Evolutionary conservation across 2,113 vertebrate species (phyloP), one percentile per base, ranked within the genome.

Genomic region (Macquaria australasica): DNA sequence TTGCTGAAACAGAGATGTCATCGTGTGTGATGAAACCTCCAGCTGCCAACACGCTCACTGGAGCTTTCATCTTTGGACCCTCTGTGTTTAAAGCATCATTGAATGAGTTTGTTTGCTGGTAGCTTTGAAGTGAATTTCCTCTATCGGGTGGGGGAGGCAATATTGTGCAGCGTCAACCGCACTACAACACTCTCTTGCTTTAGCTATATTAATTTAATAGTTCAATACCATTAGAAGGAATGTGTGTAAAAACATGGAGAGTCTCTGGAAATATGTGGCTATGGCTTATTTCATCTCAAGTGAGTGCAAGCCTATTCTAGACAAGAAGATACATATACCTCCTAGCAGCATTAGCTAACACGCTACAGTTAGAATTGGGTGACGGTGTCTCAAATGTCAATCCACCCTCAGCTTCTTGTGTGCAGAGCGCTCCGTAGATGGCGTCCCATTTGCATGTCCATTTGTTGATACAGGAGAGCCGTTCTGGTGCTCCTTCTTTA

Each of bases 361-460:
- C 73, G 10, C 85, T 90, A 91, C 59, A 80, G 43, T 84, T 67
- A 81, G 76, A 81, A 75, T 34, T 10, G 45, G n/a, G 43, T 21
- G 76, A 31, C 25, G 58, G 16, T 51, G 86, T 85, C 77, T 82
- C 41, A 71, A 68, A 73, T 79, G 90, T 99, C 96, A 99, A 94
- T 99, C 97, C 92, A 96, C 94, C 75, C 97, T 95, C 84, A 95
- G 96, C 91, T 99, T 99, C 87, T 96, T 96, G 60, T 95, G 93
- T 87, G 95, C 96, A 76, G 94, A 83, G 89, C 86, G 93, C 66
- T 97, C 97, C 83, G 83, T 84, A 63, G 96, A 90, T 66, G 95
- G 92, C 69, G 95, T 95, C 81, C 96, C 96, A 66, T 97, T 97
- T 84, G 94, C 94, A 78, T 98, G 96, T 72, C 97, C 97, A 0